Evolutionary conservation across 2,888 invertebrate genomes (phyloP), one percentile per base, ranked within the genome.

Genomic region (Lasius platythorax): DNA sequence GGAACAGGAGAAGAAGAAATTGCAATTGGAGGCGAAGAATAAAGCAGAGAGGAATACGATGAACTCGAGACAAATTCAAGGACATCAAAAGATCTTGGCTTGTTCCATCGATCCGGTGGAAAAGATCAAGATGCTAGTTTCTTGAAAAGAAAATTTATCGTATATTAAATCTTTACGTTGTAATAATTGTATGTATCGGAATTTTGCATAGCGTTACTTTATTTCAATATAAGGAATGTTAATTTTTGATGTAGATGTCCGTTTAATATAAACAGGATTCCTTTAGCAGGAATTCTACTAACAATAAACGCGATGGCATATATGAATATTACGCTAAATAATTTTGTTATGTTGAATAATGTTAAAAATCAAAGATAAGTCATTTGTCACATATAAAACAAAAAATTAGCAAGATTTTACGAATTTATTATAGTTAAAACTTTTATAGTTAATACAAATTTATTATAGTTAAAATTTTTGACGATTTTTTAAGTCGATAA

Each of bases 1-100:
- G 40, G 28, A 58, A 43, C 61, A 43, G 23, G 15, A 43, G 73
- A 82, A 61, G 63, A 83, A 61, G 67, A 18, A 28, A 82, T 73
- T 73, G 76, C 73, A 75, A 81, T 78, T 66, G 23, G 85, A 82
- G 43, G 67, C 61, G 76, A 53, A 64, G 79, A 66, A 85, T 83
- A 76, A 87, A 85, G 30, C 76, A 68, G 63, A 87, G 78, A 85
- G 82, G 46, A 83, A 88, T 88, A 79, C 89, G 84, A 90, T 88
- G 88, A 88, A 89, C 89, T 87, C 84, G 70, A 82, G 78, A 75
- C 70, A 40, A 73, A 85, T 72, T 87, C 89, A 89, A 91, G 92
- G 89, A 87, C 82, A 75, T 37, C 50, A 30, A 18, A 53, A 66
- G 46, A 85, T 85, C 30, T 75, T 64, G 50, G 23, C 46, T 70